These are phyloP conservation scores for Brenthis ino DNA, from an alignment of 2,888 invertebrate species.

Conservation along the genomic window DNA sequence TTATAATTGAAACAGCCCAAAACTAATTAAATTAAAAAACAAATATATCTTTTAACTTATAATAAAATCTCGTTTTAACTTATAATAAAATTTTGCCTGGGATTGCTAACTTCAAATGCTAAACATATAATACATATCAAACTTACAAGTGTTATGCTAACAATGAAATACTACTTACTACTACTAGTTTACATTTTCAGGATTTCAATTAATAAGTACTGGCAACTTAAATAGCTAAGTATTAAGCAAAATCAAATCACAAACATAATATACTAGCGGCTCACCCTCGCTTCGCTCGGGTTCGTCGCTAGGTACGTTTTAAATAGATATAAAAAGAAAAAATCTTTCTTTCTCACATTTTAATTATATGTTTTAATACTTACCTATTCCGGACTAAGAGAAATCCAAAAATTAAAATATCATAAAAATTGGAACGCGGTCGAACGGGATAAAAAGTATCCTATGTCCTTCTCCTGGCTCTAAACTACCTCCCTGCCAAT, in stretches of 20 bases:
- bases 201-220: conserved; percentile 8
- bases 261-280: background rate
- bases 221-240: conserved; percentile 3
- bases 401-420: no score
- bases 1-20: conserved; percentile 6
- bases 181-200: conserved; percentile 1
- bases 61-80: conserved; percentile 9
- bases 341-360: no score
- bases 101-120: background rate
- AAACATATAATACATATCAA: no score
- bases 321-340: no score
- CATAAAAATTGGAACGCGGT: no score
- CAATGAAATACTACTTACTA: conserved; percentile 6
- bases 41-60: conserved; percentile 3
- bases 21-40: background rate
- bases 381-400: no score
- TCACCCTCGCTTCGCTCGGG: no score
- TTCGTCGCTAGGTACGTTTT: no score
- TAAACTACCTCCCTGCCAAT: no score
- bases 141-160: background rate
- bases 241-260: background rate
- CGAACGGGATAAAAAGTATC: no score
- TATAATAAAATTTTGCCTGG: conserved; percentile 3
- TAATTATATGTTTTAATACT: no score
- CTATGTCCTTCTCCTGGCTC: no score